These are phyloP conservation scores for Enteromius paludinosus DNA, from an alignment of 2,797 vertebrate genomes.

Conservation along the genomic window DNA sequence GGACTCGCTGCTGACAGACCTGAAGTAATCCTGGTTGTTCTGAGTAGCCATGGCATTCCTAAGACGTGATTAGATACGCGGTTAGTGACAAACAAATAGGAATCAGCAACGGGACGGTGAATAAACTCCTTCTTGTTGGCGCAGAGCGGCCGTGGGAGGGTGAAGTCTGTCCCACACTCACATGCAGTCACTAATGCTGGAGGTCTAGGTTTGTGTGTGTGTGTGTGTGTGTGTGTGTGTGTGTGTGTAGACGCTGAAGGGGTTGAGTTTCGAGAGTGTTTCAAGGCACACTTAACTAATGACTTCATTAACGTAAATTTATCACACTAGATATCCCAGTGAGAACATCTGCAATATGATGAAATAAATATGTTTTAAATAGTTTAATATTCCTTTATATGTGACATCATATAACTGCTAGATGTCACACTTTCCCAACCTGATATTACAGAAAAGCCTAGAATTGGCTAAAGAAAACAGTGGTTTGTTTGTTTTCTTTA, in stretches of 20 bases:
- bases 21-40: constrained; percentile 80
- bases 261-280: constrained; percentile 30
- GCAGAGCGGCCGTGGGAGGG: constrained; percentile 24
- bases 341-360: background rate
- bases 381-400: background rate
- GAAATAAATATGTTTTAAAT: background rate
- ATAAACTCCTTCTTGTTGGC: constrained; percentile 36
- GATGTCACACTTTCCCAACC: background rate
- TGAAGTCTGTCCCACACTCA: constrained; percentile 23
- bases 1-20: constrained; percentile 83
- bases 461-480: background rate
- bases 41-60: constrained; percentile 82
- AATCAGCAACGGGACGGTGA: constrained; percentile 59
- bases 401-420: background rate
- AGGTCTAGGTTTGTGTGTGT: background rate
- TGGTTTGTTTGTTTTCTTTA: background rate
- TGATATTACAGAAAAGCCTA: background rate
- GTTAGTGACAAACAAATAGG: constrained; percentile 44
- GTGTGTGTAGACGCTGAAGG: background rate
- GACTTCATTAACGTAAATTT: background rate
- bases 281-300: constrained; percentile 10
- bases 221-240: background rate
- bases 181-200: background rate
- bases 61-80: constrained; percentile 68
- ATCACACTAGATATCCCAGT: background rate